Conservation (phyloP, 2,113 vertebrate species). For the Erythrocercus mccallii region DNA sequence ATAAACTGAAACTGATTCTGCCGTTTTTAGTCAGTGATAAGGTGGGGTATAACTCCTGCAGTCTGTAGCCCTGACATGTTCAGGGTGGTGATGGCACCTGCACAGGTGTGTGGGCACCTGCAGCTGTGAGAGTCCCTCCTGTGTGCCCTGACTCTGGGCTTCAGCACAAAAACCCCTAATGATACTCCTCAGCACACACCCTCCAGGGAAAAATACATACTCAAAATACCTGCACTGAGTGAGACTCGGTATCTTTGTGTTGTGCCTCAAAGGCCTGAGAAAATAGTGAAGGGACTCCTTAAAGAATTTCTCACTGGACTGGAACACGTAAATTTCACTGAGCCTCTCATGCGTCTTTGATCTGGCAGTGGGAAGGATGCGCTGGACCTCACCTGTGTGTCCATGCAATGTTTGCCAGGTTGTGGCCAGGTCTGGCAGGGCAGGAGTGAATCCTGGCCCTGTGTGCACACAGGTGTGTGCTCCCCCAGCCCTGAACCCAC, state of each 20-base stretch:
- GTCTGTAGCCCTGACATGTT: background rate
- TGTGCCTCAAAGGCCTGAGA: background rate
- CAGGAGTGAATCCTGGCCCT: background rate
- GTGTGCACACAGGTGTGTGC: rapidly evolving
- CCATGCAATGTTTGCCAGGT: rapidly evolving
- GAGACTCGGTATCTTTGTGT: background rate
- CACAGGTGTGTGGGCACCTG: background rate
- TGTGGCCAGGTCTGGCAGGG: background rate
- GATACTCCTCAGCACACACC: rapidly evolving
- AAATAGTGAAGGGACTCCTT: background rate
- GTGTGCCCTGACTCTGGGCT: background rate
- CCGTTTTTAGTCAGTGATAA: background rate
- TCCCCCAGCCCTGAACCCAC: background rate
- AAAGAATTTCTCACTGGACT: background rate
- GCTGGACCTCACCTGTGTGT: background rate
- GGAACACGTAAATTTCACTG: rapidly evolving
- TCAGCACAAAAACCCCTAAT: background rate
- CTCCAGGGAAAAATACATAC: background rate
- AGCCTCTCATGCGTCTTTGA: rapidly evolving
- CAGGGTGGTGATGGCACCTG: background rate
- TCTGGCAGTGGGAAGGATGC: background rate
- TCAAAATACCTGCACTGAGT: background rate
- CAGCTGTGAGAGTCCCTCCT: background rate
- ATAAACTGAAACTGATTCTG: background rate
- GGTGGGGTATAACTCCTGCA: background rate